Percentiles rank a stretch among this genome's conserved stretches.
Evolutionary conservation across 2,113 vertebrate species (phyloP).

Genomic region (Bungarus multicinctus): DNA sequence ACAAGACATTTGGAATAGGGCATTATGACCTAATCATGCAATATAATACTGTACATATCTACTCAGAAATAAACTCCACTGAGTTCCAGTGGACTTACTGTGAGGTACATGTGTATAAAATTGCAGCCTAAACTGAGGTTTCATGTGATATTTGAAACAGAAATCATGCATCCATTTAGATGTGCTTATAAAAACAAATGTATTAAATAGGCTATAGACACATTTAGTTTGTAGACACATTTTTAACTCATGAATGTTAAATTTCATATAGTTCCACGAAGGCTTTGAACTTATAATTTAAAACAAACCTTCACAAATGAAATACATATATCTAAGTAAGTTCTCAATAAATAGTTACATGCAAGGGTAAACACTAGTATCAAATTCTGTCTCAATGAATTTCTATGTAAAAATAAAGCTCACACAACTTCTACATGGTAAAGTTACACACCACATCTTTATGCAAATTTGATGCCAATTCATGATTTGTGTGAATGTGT

Average conservation of each 20-base stretch:
- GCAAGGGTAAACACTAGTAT: background rate
- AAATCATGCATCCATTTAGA: constrained; percentile 7
- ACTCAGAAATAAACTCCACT: background rate
- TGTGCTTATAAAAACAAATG: constrained; percentile 17
- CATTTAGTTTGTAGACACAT: constrained; percentile 4
- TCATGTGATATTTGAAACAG: constrained; percentile 36
- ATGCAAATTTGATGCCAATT: background rate
- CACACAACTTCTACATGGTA: background rate
- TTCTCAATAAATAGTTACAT: background rate
- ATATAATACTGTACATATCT: constrained; percentile 5
- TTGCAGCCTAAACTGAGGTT: background rate
- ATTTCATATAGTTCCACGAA: constrained; percentile 44
- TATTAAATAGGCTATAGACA: constrained; percentile 3
- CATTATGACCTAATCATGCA: background rate
- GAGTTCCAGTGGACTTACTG: background rate
- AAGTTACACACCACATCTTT: background rate
- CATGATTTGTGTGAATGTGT: background rate
- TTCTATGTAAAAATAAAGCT: background rate
- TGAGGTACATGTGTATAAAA: background rate
- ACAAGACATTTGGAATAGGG: constrained; percentile 35
- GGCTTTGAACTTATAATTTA: background rate
- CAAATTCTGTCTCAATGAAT: background rate
- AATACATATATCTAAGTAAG: constrained; percentile 2
- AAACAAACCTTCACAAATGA: constrained; percentile 19
- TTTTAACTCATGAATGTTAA: constrained; percentile 24